Evolutionary conservation across 2,888 invertebrate genomes (phyloP), one percentile per base, ranked within the genome.

Genomic region (Muschampia staudingeri): DNA sequence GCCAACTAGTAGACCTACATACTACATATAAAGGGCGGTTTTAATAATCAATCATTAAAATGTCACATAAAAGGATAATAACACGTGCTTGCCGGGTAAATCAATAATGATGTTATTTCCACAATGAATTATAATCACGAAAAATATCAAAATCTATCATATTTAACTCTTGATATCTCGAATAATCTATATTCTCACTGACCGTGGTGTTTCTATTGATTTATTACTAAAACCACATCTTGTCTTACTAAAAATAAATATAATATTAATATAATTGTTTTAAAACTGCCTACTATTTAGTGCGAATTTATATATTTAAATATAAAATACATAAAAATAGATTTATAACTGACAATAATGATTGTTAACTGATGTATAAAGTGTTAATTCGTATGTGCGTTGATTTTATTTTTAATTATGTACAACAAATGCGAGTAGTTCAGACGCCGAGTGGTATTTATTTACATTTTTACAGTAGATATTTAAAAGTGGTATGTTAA

Each of bases 311-410:
- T 97, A 96, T 96, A 96, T 94, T 94, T 95, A 96, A 95, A 96
- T 95, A 95, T 95, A 93, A 95, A 94, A 92, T 91, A 94, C 95
- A 95, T 95, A 95, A 95, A 95, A 96, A 95, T 96, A 96, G 96
- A 93, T 96, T 94, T 97, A 96, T 97, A 96, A 96, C 96, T 95
- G 97, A 97, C 97, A 97, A 97, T 97, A 97, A 97, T 97, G 97
- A 96, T 97, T 96, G 97, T 97, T 97, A 97, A 95, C 95, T 96
- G 97, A 96, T 97, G 95, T 96, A 94, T 96, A 95, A 95, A 95
- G 94, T 96, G 96, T 96, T 97, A 95, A 92, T 93, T 92, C 93
- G 96, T 95, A 94, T 93, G 95, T 92, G 93, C 89, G 95, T 93
- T 94, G 87, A 91, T 94, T 95, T 95, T 92, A 92, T 94, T 93